phyloP scores from a whole-genome alignment of 2,113 vertebrate species.

The Strix aluco region DNA sequence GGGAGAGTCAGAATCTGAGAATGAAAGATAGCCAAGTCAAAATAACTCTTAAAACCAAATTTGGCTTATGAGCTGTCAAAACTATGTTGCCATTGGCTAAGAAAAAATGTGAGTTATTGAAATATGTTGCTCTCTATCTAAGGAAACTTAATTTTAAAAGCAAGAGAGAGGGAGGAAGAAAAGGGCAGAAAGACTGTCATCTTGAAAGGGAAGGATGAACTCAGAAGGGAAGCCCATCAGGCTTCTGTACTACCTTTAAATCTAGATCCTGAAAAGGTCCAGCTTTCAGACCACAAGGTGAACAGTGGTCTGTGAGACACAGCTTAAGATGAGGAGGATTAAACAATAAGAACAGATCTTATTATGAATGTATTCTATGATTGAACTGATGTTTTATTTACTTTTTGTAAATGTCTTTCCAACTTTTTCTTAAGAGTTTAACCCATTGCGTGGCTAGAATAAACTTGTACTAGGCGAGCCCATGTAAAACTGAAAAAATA shows the following conservation, averaged over 20 bases:
- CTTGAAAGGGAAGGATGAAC: background rate
- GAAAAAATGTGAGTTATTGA: background rate
- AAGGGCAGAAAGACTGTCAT: background rate
- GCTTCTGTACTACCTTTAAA: background rate
- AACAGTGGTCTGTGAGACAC: background rate
- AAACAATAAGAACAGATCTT: background rate
- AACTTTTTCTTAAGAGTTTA: background rate
- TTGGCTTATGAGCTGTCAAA: conserved; percentile 14
- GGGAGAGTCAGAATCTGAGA: conserved; percentile 5
- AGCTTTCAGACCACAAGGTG: background rate
- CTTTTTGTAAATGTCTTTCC: background rate
- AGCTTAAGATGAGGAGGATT: background rate
- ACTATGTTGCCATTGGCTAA: background rate
- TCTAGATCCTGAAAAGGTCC: background rate
- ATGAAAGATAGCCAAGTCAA: conserved; percentile 20
- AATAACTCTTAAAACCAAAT: conserved; percentile 22
- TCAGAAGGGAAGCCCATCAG: background rate
- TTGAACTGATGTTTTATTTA: background rate
- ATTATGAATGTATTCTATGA: background rate
- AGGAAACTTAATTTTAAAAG: background rate
- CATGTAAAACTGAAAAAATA: background rate
- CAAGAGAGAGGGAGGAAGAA: background rate
- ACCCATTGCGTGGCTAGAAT: background rate
- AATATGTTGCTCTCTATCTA: background rate
- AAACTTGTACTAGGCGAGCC: background rate